Evolutionary conservation across 1,140 invertebrate species (phyloP).

Genomic region (Cepaea nemoralis): DNA sequence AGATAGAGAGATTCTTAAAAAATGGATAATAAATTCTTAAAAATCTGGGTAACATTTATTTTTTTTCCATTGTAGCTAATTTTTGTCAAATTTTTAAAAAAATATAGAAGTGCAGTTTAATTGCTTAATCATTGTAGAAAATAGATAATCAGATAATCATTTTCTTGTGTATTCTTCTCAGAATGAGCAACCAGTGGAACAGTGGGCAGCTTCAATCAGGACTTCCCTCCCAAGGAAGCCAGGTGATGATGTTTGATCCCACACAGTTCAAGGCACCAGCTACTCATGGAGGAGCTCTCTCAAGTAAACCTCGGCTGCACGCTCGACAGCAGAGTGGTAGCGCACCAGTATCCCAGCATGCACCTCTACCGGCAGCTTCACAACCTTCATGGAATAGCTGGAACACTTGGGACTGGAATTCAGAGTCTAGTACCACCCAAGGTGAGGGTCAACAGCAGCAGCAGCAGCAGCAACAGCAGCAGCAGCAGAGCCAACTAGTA

Average conservation of each 20-base stretch:
- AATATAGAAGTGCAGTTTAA: no score
- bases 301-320: neutral
- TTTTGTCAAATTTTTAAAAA: no score
- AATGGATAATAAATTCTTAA: no score
- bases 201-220: slow-evolving; percentile 25
- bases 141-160: no score
- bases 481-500: neutral
- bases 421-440: slow-evolving; percentile 6
- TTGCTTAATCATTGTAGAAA: no score
- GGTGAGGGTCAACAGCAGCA: neutral
- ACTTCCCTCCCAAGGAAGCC: slow-evolving; percentile 29
- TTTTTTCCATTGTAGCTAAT: no score
- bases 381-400: slow-evolving; percentile 44
- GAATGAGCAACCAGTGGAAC: slow-evolving; percentile 27
- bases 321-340: slow-evolving; percentile 31
- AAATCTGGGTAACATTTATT: no score
- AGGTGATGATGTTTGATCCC: slow-evolving; percentile 61
- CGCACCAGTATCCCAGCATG: neutral
- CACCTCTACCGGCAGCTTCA: neutral
- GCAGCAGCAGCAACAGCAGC: neutral
- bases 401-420: slow-evolving; percentile 47
- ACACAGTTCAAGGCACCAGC: slow-evolving; percentile 45
- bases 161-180: no score
- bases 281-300: neutral
- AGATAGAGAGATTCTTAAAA: no score